Evolutionary conservation across 2,888 invertebrate genomes (phyloP), one percentile per base, ranked within the genome.

Genomic region (Andricus quercusramuli): DNA sequence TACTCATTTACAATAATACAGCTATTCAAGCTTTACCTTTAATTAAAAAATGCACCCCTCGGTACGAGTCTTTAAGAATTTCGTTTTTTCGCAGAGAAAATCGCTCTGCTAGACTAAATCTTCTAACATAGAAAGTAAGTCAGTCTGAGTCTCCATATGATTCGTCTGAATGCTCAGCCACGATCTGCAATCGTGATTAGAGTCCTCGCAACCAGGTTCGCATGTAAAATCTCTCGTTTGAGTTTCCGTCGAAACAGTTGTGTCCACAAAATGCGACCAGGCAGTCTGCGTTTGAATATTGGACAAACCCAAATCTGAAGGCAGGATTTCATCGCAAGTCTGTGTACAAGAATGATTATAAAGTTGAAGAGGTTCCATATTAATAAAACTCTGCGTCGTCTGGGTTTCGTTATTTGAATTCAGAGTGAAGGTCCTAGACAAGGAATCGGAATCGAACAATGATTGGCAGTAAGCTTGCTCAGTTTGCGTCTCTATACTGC

Each of bases 221-320:
- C 88, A 88, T 22, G 86, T 85, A 29, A 86, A 80, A 11, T 86
- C 85, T 78, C 90, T 90, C 0, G 95, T 95, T 90, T 95, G 95
- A 17, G 95, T 95, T 89, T 95, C 95, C 0, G 95, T 94, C 2
- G 95, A 95, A 3, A 94, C 94, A 22, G 95, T 92, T 47, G 94
- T 90, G 83, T 95, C 95, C 79, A 94, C 94, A n/a, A 93, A 92
- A 79, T 90, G 90, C 0, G 94, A 92, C 94, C 94, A 94, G 68
- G 94, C 93, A 1, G 95, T 96, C 90, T 96, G 96, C 0, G 96
- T 96, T 88, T 96, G 95, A 80, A 94, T 95, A 85, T 95, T 94
- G 29, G 94, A 93, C 64, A 95, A 91, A n/a, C 93, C 94, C 47
- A 95, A 91, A 85, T 94, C 95, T 8, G 93, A 90, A 4, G 94